phyloP scores from a whole-genome alignment of 2,797 vertebrate genomes.

The Rhabdophis nuchalis region DNA sequence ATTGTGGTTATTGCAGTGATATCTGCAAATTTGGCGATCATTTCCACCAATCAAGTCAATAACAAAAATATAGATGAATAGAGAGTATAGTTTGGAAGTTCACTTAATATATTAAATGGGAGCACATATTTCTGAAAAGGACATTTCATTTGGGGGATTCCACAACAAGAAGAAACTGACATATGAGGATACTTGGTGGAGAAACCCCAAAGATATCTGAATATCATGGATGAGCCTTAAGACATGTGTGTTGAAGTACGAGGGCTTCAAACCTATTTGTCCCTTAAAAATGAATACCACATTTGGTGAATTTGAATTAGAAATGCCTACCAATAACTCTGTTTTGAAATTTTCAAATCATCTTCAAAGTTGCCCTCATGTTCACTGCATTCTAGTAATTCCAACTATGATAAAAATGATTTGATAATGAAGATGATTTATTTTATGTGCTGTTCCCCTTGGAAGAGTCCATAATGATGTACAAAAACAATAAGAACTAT shows the following conservation, averaged over 20 bases:
- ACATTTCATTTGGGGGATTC: not conserved
- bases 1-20: not conserved
- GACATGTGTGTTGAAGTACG: not conserved
- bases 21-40: not conserved
- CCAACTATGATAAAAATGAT: not conserved
- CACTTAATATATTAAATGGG: not conserved
- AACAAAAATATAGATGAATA: not conserved
- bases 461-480: not conserved
- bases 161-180: not conserved
- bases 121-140: not conserved
- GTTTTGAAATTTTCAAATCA: too few relatives aligned
- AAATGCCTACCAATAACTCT: not conserved
- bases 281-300: not conserved
- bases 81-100: not conserved
- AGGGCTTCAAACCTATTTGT: not conserved
- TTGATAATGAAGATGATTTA: not conserved
- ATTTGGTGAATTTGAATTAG: not conserved
- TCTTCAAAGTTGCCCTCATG: not conserved
- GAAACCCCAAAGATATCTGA: not conserved
- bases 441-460: not conserved
- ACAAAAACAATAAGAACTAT: not conserved
- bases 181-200: not conserved
- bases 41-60: not conserved
- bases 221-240: not conserved
- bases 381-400: not conserved